Evolutionary conservation across 2,113 vertebrate genomes (phyloP).

Genomic region (Colinus virginianus): DNA sequence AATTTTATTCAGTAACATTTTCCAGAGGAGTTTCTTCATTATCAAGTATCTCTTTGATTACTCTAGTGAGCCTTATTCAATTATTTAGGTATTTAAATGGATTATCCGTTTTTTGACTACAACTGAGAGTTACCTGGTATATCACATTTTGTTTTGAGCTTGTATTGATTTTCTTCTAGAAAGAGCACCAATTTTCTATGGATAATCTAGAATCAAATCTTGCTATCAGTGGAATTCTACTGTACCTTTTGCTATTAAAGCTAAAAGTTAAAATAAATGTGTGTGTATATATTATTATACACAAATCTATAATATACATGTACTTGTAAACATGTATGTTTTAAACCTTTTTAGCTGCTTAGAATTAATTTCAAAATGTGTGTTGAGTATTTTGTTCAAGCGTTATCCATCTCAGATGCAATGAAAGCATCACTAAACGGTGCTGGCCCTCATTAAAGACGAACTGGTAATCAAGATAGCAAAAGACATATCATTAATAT

Average conservation of each 20-base stretch:
- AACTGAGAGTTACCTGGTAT: constrained; percentile 22
- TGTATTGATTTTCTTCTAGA: constrained; percentile 31
- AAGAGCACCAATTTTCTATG: constrained; percentile 50
- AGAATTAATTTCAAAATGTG: neutral
- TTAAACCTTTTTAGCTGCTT: neutral
- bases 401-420: neutral
- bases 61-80: constrained; percentile 1
- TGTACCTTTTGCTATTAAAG: constrained; percentile 69
- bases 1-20: constrained; percentile 15
- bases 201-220: constrained; percentile 59
- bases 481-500: neutral
- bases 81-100: constrained; percentile 19
- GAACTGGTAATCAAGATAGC: neutral
- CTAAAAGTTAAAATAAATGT: constrained; percentile 21
- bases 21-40: neutral
- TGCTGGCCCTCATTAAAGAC: neutral
- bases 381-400: neutral
- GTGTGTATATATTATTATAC: constrained; percentile 60
- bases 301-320: neutral
- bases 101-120: constrained; percentile 19
- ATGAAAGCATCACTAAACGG: neutral
- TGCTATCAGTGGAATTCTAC: constrained; percentile 43
- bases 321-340: neutral
- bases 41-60: constrained; percentile 11
- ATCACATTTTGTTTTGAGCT: constrained; percentile 38